These are phyloP conservation scores for Thalpophila matura DNA, from an alignment of 2,888 invertebrate species.

Conservation along the genomic window DNA sequence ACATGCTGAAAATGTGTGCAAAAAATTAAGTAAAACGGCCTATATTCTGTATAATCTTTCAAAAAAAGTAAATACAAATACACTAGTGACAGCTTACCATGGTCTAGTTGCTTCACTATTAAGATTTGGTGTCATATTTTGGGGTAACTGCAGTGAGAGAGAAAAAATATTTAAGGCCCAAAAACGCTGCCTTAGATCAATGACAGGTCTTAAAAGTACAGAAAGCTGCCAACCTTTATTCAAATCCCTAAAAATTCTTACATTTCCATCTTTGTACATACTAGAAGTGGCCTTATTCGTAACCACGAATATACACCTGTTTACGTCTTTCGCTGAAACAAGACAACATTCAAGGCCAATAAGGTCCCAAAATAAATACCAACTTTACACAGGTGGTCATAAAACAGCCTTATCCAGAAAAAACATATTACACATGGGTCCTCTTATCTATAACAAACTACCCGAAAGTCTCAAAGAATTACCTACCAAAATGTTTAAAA, in stretches of 20 bases:
- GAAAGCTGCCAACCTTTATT: not conserved
- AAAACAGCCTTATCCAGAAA: not conserved
- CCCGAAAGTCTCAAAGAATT: no score
- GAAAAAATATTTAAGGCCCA: no score
- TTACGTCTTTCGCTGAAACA: not conserved
- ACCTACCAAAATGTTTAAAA: no score
- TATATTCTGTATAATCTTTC: not conserved
- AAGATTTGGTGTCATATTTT: no score
- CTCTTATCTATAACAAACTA: not conserved
- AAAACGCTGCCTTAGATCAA: not conserved
- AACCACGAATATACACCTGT: not conserved
- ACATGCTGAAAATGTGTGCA: slow-evolving; percentile 3
- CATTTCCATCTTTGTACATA: no score
- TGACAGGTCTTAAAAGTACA: not conserved
- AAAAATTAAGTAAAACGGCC: not conserved
- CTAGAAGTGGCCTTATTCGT: not conserved
- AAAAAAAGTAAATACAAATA: slow-evolving; percentile 1
- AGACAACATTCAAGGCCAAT: not conserved
- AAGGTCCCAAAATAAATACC: not conserved
- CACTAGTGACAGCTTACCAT: not conserved
- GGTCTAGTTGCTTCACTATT: no score
- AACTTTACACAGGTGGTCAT: not conserved
- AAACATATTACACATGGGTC: not conserved
- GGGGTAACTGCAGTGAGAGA: no score
- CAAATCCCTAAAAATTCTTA: not conserved